phyloP scores from a whole-genome alignment of 2,113 vertebrate species.

The Xenopus laevis region DNA sequence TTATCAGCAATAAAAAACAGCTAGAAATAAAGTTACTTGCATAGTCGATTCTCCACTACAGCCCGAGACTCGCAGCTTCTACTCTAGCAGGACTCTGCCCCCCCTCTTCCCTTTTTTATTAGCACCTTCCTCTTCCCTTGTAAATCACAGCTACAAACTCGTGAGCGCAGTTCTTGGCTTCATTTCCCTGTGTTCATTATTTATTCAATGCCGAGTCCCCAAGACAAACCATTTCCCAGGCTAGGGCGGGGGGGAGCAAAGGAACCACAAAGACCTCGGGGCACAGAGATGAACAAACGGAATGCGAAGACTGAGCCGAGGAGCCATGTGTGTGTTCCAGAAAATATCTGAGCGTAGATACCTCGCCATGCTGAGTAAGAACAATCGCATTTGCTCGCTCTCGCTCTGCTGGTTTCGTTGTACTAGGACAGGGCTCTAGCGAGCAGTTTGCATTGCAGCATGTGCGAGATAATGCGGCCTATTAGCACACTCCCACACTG shows the following conservation, averaged over 20 bases:
- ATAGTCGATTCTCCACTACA: not conserved
- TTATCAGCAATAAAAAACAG: not conserved
- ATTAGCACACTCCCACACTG: too few relatives aligned
- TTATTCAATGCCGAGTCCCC: conserved; percentile 47
- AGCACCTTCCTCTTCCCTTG: conserved; percentile 17
- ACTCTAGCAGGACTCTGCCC: not conserved
- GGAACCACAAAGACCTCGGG: conserved; percentile 13
- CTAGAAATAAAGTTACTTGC: not conserved
- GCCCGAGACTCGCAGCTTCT: not conserved
- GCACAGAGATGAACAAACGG: not conserved
- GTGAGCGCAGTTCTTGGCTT: conserved; percentile 33
- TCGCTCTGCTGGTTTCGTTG: too few relatives aligned
- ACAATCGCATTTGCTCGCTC: too few relatives aligned
- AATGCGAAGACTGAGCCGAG: too few relatives aligned
- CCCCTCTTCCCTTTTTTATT: not conserved
- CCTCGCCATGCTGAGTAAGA: too few relatives aligned
- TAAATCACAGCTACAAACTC: conserved; percentile 43
- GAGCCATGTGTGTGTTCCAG: too few relatives aligned
- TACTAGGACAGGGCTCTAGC: too few relatives aligned
- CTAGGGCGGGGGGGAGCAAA: conserved; percentile 2
- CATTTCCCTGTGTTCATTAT: conserved; percentile 45
- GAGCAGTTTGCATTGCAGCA: too few relatives aligned
- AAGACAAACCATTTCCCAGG: conserved; percentile 36
- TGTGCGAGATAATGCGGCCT: too few relatives aligned
- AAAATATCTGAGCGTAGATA: too few relatives aligned